phyloP scores from a whole-genome alignment of 1,140 invertebrate genomes.

The Drosophila santomea region DNA sequence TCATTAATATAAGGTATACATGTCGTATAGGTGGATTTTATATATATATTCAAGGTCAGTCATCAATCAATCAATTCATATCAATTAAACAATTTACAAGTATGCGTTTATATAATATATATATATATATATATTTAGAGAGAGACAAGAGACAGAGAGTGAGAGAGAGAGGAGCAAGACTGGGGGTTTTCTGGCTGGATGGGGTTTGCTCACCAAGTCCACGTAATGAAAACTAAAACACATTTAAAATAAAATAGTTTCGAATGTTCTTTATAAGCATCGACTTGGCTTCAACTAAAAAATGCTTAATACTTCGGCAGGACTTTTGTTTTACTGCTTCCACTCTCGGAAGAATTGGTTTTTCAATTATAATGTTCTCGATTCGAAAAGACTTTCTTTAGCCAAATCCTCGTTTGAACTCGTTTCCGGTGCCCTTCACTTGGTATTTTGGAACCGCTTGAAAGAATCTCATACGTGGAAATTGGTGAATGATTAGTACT shows the following conservation, averaged over 20 bases:
- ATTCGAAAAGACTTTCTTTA: slow-evolving; percentile 13
- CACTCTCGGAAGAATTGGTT: slow-evolving; percentile 1
- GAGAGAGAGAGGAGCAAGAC: slow-evolving; percentile 63
- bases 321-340: slow-evolving; percentile 12
- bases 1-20: slow-evolving; percentile 70
- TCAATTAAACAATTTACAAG: slow-evolving; percentile 66
- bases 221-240: slow-evolving; percentile 62
- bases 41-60: slow-evolving; percentile 57
- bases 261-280: slow-evolving; percentile 14
- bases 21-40: slow-evolving; percentile 49
- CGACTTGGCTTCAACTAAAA: slow-evolving; percentile 29
- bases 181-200: slow-evolving; percentile 38
- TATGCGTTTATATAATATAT: slow-evolving; percentile 55
- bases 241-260: slow-evolving; percentile 36
- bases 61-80: slow-evolving; percentile 67
- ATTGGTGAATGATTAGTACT: slow-evolving; percentile 52
- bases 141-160: slow-evolving; percentile 56
- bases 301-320: slow-evolving; percentile 6
- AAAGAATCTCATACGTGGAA: slow-evolving; percentile 52
- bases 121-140: slow-evolving; percentile 46
- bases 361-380: slow-evolving; percentile 10
- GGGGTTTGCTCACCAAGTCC: slow-evolving; percentile 70
- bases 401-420: slow-evolving; percentile 22
- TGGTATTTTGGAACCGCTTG: slow-evolving; percentile 30
- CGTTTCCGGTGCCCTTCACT: slow-evolving; percentile 24